Evolutionary conservation across 2,888 invertebrate genomes (phyloP).

Genomic region (Ectropis crepuscularia): DNA sequence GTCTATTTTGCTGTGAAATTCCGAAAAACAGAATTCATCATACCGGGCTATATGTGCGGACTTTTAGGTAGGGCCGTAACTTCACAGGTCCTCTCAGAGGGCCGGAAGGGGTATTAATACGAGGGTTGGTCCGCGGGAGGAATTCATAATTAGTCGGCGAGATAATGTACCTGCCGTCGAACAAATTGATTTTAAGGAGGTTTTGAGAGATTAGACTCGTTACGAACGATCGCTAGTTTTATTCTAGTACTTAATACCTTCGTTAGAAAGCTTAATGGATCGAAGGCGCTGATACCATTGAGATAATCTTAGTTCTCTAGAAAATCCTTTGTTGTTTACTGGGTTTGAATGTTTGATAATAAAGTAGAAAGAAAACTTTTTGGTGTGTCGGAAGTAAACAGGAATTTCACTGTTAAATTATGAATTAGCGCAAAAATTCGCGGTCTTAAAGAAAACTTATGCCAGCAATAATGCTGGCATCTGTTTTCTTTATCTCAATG

Average conservation of each 20-base stretch:
- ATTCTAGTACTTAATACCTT: background rate
- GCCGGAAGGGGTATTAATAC: conserved; percentile 19
- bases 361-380: too few relatives aligned
- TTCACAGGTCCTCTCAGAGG: conserved; percentile 13
- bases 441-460: too few relatives aligned
- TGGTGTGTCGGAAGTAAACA: too few relatives aligned
- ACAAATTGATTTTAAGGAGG: conserved; percentile 18
- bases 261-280: background rate
- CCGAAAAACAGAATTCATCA: background rate
- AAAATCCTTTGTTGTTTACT: too few relatives aligned
- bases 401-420: too few relatives aligned
- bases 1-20: background rate
- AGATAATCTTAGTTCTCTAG: too few relatives aligned
- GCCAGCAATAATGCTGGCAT: too few relatives aligned
- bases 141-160: conserved; percentile 17
- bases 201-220: background rate
- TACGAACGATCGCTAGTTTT: background rate
- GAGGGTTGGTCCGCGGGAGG: conserved; percentile 14
- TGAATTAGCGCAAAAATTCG: too few relatives aligned
- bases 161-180: conserved; percentile 1
- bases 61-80: background rate
- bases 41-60: too few relatives aligned
- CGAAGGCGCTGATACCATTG: too few relatives aligned
- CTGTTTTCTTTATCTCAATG: too few relatives aligned
- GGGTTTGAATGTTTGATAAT: too few relatives aligned